phyloP scores from a whole-genome alignment of 2,797 vertebrate species.

The Chrysolophus pictus region DNA sequence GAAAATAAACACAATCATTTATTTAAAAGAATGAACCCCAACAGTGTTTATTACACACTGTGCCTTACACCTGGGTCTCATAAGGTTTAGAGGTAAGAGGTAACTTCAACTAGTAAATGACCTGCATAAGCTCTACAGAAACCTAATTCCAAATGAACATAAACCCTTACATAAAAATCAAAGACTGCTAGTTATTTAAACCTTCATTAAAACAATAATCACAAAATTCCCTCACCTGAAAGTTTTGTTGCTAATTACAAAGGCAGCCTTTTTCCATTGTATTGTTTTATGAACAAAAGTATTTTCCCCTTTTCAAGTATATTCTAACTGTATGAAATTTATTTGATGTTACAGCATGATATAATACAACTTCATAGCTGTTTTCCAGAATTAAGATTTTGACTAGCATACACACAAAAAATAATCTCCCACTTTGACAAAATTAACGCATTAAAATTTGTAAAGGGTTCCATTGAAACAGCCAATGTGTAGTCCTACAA shows the following conservation, averaged over 20 bases:
- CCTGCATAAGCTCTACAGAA: neutral
- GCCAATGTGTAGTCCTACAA: neutral
- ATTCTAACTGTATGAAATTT: neutral
- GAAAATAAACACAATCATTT: neutral
- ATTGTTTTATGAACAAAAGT: neutral
- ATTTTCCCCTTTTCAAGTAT: neutral
- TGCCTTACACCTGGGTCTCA: slow-evolving; percentile 35
- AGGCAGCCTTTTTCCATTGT: accelerated
- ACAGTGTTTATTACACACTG: slow-evolving; percentile 28
- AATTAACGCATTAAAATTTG: neutral
- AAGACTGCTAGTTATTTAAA: neutral
- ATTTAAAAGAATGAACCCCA: neutral
- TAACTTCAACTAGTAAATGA: slow-evolving; percentile 21
- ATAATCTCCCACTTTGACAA: neutral
- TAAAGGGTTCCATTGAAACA: neutral
- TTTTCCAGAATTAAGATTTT: neutral
- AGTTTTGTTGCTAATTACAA: neutral
- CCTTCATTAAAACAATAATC: neutral
- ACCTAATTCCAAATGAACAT: neutral
- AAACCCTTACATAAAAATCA: neutral
- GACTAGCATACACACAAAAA: neutral
- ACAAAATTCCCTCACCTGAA: neutral
- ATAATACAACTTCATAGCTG: neutral
- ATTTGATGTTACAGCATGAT: neutral
- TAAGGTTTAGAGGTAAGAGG: slow-evolving; percentile 6